Percentiles rank a stretch among this genome's conserved stretches.
phyloP scores from a whole-genome alignment of 2,797 vertebrate species.

The Lates japonicus region DNA sequence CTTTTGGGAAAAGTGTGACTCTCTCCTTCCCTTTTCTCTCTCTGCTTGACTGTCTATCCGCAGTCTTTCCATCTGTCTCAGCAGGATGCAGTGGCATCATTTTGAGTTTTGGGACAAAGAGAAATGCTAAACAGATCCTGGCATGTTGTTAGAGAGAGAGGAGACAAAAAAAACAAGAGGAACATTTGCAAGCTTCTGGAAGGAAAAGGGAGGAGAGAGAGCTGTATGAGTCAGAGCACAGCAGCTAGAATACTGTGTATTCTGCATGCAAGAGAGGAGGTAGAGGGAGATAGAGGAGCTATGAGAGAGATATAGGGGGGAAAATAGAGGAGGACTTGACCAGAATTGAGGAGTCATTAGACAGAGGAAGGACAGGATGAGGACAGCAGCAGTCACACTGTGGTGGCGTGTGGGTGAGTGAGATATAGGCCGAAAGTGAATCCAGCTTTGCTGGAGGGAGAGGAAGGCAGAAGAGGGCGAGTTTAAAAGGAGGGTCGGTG shows the following conservation, averaged over 20 bases:
- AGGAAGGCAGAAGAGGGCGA: slow-evolving; percentile 45
- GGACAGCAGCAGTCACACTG: slow-evolving; percentile 40
- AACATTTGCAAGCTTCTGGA: slow-evolving; percentile 69
- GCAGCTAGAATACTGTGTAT: slow-evolving; percentile 55
- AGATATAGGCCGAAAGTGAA: slow-evolving; percentile 72
- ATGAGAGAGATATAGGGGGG: slow-evolving; percentile 36
- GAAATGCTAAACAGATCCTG: slow-evolving; percentile 48
- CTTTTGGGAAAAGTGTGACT: slow-evolving; percentile 25
- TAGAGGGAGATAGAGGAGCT: slow-evolving; percentile 54
- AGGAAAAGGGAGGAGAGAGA: slow-evolving; percentile 72
- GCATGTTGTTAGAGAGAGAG: slow-evolving; percentile 39
- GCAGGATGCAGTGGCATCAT: slow-evolving; percentile 39
- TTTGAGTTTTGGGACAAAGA: slow-evolving; percentile 39
- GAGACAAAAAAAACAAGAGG: neutral
- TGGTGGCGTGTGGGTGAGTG: slow-evolving; percentile 39
- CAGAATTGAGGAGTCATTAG: slow-evolving; percentile 58
- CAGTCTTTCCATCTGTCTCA: slow-evolving; percentile 52
- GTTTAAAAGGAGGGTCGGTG: slow-evolving; percentile 51
- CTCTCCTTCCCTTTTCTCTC: slow-evolving; percentile 18
- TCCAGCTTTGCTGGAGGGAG: slow-evolving; percentile 61
- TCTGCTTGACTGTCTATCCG: slow-evolving; percentile 50
- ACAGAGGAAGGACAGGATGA: slow-evolving; percentile 58
- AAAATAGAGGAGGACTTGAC: slow-evolving; percentile 25
- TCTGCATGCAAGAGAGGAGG: slow-evolving; percentile 67
- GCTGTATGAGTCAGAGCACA: slow-evolving; percentile 76